These are phyloP conservation scores for Limnephilus rhombicus DNA, from an alignment of 2,888 invertebrate species.

Conservation along the genomic window DNA sequence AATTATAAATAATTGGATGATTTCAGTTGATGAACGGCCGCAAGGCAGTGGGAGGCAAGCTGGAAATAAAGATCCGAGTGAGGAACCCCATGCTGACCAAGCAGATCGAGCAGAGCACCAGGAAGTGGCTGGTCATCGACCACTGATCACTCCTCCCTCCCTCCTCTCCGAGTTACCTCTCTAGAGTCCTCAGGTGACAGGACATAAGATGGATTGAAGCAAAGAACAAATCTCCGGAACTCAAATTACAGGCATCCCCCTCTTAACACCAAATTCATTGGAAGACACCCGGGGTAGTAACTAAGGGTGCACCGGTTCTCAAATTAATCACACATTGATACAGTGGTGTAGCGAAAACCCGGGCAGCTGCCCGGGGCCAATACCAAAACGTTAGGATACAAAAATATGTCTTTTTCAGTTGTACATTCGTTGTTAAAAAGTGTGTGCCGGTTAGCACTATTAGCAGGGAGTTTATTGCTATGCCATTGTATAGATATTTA, in stretches of 20 bases:
- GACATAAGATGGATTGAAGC: background rate
- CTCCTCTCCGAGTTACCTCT: background rate
- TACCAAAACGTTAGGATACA: too few relatives aligned
- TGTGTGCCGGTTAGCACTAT: background rate
- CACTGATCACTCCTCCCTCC: conserved; percentile 69
- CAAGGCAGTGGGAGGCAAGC: conserved; percentile 90
- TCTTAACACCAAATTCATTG: background rate
- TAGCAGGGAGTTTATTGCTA: background rate
- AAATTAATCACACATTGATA: background rate
- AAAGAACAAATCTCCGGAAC: background rate
- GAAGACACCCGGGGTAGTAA: background rate
- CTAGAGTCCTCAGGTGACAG: background rate
- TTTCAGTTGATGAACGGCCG: conserved; percentile 93
- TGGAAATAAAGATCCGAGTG: conserved; percentile 92
- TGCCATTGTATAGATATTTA: background rate
- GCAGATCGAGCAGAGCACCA: conserved; percentile 91
- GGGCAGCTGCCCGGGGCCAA: background rate
- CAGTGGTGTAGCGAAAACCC: background rate
- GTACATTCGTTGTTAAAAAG: too few relatives aligned
- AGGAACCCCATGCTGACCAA: conserved; percentile 93
- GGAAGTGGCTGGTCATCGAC: conserved; percentile 95
- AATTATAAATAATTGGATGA: conserved; percentile 41
- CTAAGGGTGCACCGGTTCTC: background rate
- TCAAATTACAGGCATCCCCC: background rate
- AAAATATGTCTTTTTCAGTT: too few relatives aligned